These are phyloP conservation scores for Tipula unca DNA, from an alignment of 2,888 invertebrate species.

Conservation along the genomic window DNA sequence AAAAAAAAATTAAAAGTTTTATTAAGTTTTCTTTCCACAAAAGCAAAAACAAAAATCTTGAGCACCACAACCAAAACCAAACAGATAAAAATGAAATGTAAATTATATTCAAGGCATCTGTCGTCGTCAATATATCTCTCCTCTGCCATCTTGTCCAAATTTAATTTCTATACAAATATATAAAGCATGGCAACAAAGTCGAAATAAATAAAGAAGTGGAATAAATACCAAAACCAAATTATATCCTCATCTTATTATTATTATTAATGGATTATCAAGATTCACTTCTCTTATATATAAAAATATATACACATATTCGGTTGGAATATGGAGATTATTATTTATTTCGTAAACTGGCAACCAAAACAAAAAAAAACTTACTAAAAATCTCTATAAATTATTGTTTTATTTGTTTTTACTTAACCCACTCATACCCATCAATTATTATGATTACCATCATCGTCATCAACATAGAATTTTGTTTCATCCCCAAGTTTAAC, in stretches of 20 bases:
- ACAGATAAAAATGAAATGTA: slow-evolving; percentile 8
- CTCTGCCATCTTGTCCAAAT: background rate
- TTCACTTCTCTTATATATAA: background rate
- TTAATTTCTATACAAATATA: background rate
- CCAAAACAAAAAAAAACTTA: background rate
- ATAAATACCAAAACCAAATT: slow-evolving; percentile 4
- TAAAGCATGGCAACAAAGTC: background rate
- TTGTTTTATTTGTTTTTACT: background rate
- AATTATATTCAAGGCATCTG: background rate
- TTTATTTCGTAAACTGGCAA: background rate
- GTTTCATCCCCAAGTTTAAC: background rate
- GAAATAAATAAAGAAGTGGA: background rate
- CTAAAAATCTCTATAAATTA: background rate
- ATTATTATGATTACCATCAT: background rate
- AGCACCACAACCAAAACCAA: background rate
- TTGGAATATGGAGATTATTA: background rate
- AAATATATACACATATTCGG: too few relatives aligned
- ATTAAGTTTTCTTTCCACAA: background rate
- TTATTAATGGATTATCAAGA: slow-evolving; percentile 14
- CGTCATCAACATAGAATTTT: background rate
- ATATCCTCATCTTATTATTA: background rate
- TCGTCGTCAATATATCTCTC: background rate
- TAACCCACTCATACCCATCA: background rate
- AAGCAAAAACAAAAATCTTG: background rate
- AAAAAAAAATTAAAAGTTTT: background rate